Base-by-base conservation (phyloP, 2,113 vertebrate genomes). In the Rhabdomys dilectus region DNA sequence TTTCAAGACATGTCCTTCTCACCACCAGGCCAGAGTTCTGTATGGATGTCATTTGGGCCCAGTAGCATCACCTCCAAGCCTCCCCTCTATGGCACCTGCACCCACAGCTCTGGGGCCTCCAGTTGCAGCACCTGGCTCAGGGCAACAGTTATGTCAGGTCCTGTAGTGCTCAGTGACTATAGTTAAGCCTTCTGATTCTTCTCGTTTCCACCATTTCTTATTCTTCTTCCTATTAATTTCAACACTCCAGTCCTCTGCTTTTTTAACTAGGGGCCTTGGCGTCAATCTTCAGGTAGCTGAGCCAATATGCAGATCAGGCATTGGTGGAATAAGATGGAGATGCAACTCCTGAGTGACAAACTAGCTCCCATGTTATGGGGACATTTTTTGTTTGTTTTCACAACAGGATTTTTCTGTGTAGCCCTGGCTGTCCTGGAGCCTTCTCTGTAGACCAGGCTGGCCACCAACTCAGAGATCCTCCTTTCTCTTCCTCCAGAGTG, bases 1-100 rank as follows among this genome's bases (percentile, higher is more conserved):
- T 98, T 99, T 56, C 98, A 98, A 0, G 99, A 98, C 0, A 98
- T 98, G 0, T 98, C 98, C 81, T 99, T 99, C 94, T 99, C 98
- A 75, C 99, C 98, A 22, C 99, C 99, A 0, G 98, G 99, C 99
- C 99, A 99, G 72, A 99, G 98, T 93, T 98, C 98, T 7, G 97
- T 98, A 78, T 99, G 98, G 97, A 99, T 99, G 97, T 98, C 99
- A 84, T 98, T 99, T 4, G 98, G 97, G 39, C 98, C 97, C 96
- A 97, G 96, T 96, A 99, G 98, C 5, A 97, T 99, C 97, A 99
- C 98, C 98, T 99, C 99, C 89, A 99, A 99, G 98, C 99, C 99
- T 97, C 99, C 99, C 91, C 99, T 98, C 36, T 99, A 98, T 0
- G 99, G 99, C 91, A 99, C 93, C 92, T 98, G 97, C 96, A 99